These are phyloP conservation scores for Vanacampus margaritifer DNA, from an alignment of 2,113 vertebrate species.

Conservation along the genomic window DNA sequence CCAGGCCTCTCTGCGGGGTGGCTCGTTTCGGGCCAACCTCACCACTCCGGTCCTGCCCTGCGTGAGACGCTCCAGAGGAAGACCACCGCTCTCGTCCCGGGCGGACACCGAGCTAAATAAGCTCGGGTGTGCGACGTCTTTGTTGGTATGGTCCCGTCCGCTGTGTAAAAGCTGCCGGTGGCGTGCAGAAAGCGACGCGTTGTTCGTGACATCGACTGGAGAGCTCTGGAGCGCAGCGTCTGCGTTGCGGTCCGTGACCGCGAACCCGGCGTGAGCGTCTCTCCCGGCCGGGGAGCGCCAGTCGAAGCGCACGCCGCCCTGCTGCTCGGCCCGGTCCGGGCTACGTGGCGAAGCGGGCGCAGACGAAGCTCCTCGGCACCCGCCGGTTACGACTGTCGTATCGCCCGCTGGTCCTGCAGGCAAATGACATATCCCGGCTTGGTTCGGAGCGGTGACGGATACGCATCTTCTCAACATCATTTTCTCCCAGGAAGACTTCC, in stretches of 20 bases:
- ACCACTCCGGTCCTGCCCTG: slow-evolving; percentile 72
- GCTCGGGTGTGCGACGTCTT: slow-evolving; percentile 26
- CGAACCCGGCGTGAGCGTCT: slow-evolving; percentile 1
- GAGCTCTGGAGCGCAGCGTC: slow-evolving; percentile 19
- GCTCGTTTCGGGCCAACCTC: slow-evolving; percentile 68
- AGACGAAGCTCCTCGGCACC: slow-evolving; percentile 32
- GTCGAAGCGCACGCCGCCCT: slow-evolving; percentile 9
- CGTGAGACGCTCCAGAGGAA: slow-evolving; percentile 61
- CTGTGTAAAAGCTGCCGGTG: slow-evolving; percentile 12
- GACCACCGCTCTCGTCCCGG: slow-evolving; percentile 16
- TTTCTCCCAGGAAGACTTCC: slow-evolving; percentile 54
- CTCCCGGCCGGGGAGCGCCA: neutral
- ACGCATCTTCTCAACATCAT: slow-evolving; percentile 48
- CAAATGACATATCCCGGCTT: neutral
- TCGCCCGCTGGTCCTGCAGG: slow-evolving; percentile 21
- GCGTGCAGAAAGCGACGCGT: slow-evolving; percentile 10
- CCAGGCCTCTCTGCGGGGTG: slow-evolving; percentile 79
- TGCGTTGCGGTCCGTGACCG: neutral
- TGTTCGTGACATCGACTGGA: slow-evolving; percentile 15
- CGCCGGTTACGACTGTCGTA: slow-evolving; percentile 13
- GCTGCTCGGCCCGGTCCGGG: slow-evolving; percentile 14
- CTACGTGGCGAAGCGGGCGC: slow-evolving; percentile 55
- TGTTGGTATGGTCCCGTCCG: slow-evolving; percentile 20
- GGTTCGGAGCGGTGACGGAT: slow-evolving; percentile 8
- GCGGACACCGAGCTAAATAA: neutral